These are phyloP conservation scores for Aethes cnicana DNA, from an alignment of 2,888 invertebrate species.

Conservation along the genomic window DNA sequence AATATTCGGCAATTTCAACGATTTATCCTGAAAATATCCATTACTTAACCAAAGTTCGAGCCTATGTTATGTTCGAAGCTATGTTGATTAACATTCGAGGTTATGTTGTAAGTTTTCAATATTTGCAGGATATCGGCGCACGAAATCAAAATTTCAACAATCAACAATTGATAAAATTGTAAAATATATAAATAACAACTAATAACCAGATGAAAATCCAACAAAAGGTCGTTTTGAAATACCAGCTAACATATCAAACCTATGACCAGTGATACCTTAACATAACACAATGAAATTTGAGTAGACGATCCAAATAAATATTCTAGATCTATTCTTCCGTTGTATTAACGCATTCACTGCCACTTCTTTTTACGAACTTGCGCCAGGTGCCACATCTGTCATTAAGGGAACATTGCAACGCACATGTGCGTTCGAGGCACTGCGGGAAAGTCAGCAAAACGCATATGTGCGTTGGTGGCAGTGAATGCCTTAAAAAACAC, in stretches of 20 bases:
- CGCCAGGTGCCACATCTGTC: too few relatives aligned
- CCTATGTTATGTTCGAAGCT: background rate
- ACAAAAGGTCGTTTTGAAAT: background rate
- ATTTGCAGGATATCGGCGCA: background rate
- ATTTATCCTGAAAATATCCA: background rate
- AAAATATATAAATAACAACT: conserved; percentile 14
- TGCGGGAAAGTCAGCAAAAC: too few relatives aligned
- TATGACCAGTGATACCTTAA: background rate
- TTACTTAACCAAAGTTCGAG: background rate
- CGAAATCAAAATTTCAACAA: conserved; percentile 8
- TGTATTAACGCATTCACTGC: too few relatives aligned
- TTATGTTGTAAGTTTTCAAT: background rate
- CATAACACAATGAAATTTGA: background rate
- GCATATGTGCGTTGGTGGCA: too few relatives aligned
- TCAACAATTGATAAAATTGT: conserved; percentile 12
- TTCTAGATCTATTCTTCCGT: too few relatives aligned
- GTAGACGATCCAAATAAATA: background rate
- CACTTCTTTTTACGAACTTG: too few relatives aligned
- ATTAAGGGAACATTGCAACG: too few relatives aligned
- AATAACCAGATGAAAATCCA: background rate
- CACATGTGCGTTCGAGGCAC: too few relatives aligned
- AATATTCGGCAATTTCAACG: background rate
- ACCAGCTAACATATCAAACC: background rate
- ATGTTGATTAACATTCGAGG: background rate
- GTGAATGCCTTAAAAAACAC: too few relatives aligned